These are phyloP conservation scores for Tachyglossus aculeatus DNA, from an alignment of 2,797 vertebrate species.

Conservation along the genomic window DNA sequence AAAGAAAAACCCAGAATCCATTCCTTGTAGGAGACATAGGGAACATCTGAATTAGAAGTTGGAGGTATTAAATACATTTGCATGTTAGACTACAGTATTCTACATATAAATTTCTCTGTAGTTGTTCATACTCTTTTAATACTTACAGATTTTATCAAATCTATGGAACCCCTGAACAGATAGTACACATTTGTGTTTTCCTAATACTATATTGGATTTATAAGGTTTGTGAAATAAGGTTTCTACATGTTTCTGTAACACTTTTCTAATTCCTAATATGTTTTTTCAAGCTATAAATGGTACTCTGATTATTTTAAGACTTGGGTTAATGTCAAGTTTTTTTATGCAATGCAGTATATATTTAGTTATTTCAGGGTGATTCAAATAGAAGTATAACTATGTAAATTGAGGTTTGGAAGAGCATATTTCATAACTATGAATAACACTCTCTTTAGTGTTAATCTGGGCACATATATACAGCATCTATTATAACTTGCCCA, in stretches of 20 bases:
- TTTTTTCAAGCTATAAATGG: neutral
- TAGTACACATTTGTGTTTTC: no score
- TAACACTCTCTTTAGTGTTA: neutral
- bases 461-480: neutral
- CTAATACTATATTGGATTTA: no score
- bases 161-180: no score
- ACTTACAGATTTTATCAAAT: no score
- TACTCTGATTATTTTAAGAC: neutral
- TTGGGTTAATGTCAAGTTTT: conserved; percentile 1
- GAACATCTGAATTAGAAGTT: neutral
- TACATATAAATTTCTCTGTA: neutral
- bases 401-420: conserved; percentile 6
- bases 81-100: neutral
- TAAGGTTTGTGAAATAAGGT: neutral
- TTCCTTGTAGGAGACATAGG: neutral
- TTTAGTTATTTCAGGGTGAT: conserved; percentile 15
- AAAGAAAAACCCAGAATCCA: neutral
- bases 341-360: neutral
- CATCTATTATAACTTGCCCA: neutral
- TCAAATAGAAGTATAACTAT: neutral
- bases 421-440: neutral
- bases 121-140: neutral
- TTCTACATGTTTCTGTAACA: neutral
- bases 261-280: neutral
- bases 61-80: neutral